phyloP scores from a whole-genome alignment of 2,113 vertebrate genomes.

The Antechinus stuartii region DNA sequence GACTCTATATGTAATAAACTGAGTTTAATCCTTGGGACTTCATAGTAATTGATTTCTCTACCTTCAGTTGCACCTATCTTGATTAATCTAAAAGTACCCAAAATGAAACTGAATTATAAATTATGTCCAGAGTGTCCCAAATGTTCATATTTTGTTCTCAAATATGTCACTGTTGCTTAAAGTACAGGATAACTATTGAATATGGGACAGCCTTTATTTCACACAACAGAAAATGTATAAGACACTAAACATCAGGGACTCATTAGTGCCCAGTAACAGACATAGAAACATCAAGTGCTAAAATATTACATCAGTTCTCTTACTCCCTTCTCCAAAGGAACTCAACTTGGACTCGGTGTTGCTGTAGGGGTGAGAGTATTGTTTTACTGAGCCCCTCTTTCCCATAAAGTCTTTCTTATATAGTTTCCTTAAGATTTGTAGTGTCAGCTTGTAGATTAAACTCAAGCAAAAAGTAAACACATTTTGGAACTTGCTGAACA shows the following conservation, averaged over 20 bases:
- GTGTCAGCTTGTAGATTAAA: neutral
- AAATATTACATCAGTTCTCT: neutral
- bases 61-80: neutral
- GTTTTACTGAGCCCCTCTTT: neutral
- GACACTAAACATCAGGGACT: neutral
- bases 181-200: neutral
- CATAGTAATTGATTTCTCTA: neutral
- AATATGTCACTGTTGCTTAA: neutral
- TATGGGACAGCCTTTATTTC: neutral
- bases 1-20: neutral
- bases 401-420: neutral
- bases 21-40: neutral
- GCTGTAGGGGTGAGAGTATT: neutral
- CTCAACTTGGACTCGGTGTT: neutral
- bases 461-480: neutral
- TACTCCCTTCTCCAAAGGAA: neutral
- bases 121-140: neutral
- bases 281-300: neutral
- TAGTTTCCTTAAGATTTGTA: neutral
- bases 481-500: neutral
- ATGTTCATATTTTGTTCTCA: neutral
- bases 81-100: neutral
- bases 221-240: neutral
- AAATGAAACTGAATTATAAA: neutral
- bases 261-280: neutral